Conservation (phyloP, 2,888 invertebrate genomes). For the Azorinus chamasolen region DNA sequence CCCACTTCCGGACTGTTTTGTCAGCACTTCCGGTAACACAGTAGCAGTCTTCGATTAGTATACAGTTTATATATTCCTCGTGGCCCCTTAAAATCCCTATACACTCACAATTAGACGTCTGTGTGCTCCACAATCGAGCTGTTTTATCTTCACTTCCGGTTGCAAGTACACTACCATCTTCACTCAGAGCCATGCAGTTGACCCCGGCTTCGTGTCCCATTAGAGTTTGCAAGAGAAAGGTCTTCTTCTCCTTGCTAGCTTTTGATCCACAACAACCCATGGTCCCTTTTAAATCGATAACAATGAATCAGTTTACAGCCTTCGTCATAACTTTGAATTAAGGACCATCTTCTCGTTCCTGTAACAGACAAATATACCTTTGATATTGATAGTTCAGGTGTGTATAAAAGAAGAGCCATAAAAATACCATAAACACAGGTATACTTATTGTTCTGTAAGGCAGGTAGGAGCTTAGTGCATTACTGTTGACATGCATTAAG, state of each 20-base stretch:
- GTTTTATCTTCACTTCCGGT: conserved; percentile 88
- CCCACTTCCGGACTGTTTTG: conserved; percentile 87
- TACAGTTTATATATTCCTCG: conserved; percentile 87
- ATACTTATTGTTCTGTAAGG: too few relatives aligned
- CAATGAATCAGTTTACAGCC: background rate
- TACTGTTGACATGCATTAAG: too few relatives aligned
- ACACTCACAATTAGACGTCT: conserved; percentile 86
- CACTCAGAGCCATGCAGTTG: conserved; percentile 87
- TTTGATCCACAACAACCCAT: conserved; percentile 81
- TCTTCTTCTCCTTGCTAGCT: conserved; percentile 68
- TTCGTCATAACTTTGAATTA: too few relatives aligned
- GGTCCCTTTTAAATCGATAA: background rate
- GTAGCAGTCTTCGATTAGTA: conserved; percentile 86
- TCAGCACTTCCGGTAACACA: conserved; percentile 88
- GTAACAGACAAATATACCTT: background rate
- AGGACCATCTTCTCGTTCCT: background rate
- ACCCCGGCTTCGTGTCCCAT: conserved; percentile 86
- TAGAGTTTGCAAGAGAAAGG: conserved; percentile 80
- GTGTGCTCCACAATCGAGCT: conserved; percentile 87
- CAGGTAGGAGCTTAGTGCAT: too few relatives aligned
- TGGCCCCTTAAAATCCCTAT: conserved; percentile 87
- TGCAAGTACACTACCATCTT: conserved; percentile 87
- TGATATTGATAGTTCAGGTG: background rate
- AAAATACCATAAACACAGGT: too few relatives aligned
- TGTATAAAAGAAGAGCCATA: too few relatives aligned